Conservation (phyloP, 1,140 invertebrate genomes). For the Brachionus koreanus region DNA sequence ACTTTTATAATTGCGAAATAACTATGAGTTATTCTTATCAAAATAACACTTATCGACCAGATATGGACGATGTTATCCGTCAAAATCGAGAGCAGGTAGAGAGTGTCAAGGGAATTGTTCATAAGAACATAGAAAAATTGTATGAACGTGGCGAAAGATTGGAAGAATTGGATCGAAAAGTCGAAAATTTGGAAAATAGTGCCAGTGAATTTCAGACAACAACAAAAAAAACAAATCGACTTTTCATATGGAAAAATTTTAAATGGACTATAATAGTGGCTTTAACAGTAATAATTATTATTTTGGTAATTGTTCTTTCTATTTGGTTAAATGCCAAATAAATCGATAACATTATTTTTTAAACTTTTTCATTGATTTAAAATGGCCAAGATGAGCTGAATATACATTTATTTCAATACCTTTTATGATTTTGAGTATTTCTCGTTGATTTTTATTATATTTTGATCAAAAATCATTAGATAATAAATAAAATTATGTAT, state of each 20-base stretch:
- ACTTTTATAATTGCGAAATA: background rate
- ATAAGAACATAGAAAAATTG: conserved; percentile 16
- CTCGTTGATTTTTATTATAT: too few relatives aligned
- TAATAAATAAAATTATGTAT: too few relatives aligned
- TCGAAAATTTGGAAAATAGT: background rate
- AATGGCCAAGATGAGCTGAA: too few relatives aligned
- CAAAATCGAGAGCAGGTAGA: conserved; percentile 26
- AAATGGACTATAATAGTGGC: conserved; percentile 28
- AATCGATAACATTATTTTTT: background rate
- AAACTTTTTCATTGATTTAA: background rate
- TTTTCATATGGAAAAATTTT: conserved; percentile 31
- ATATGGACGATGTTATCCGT: background rate
- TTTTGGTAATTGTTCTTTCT: background rate
- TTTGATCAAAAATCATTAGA: too few relatives aligned
- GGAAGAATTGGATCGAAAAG: background rate
- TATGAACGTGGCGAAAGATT: conserved; percentile 15
- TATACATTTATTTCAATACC: too few relatives aligned
- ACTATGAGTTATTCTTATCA: conserved; percentile 1
- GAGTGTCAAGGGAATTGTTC: conserved; percentile 14
- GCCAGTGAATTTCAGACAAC: conserved; percentile 7
- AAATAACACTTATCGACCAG: background rate
- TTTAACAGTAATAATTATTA: background rate
- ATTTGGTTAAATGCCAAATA: conserved; percentile 16
- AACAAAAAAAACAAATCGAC: conserved; percentile 11
- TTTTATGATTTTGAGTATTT: too few relatives aligned